Conservation (phyloP, 2,113 vertebrate genomes). For the Prionailurus bengalensis region DNA sequence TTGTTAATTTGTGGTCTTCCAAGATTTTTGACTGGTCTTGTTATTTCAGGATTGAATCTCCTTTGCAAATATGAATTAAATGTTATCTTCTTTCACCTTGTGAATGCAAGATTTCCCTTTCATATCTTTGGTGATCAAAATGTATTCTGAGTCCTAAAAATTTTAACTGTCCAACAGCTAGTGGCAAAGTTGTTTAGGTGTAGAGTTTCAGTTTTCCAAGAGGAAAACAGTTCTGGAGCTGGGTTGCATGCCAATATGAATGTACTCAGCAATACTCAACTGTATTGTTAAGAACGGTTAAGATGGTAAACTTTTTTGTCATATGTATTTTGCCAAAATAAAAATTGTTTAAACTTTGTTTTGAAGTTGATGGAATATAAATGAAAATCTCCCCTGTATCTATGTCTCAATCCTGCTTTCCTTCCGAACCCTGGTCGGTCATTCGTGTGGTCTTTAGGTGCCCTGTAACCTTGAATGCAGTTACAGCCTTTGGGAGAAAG, state of each 20-base stretch:
- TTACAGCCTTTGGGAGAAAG: conserved; percentile 5
- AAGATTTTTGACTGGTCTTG: conserved; percentile 9
- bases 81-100: neutral
- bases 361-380: conserved; percentile 5
- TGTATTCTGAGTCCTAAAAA: neutral
- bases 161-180: neutral
- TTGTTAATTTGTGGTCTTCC: conserved; percentile 11
- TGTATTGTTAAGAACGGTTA: neutral
- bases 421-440: neutral
- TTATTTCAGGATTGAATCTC: conserved; percentile 44
- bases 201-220: neutral
- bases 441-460: neutral
- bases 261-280: neutral
- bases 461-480: neutral
- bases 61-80: conserved; percentile 16
- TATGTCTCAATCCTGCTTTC: neutral
- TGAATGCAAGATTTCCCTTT: neutral
- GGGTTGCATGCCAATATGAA: neutral
- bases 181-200: neutral
- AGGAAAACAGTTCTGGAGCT: neutral
- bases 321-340: neutral
- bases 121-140: neutral
- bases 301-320: neutral
- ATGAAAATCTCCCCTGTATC: neutral
- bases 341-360: neutral